These are phyloP conservation scores for Cyanoramphus novaezelandiae DNA, from an alignment of 2,113 vertebrate species.

Conservation along the genomic window DNA sequence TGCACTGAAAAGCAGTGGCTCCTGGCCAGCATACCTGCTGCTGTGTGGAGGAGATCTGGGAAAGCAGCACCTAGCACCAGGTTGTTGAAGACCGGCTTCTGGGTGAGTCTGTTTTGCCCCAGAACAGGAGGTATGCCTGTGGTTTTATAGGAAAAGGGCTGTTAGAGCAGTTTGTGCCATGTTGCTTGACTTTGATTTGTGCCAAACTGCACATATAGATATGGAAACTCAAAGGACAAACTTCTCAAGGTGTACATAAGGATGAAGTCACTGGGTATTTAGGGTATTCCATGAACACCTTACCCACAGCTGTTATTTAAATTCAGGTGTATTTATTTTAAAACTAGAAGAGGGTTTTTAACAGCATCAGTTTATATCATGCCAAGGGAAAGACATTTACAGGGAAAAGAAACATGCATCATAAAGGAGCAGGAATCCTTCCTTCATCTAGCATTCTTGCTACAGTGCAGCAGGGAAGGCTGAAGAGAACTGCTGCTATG, in stretches of 20 bases:
- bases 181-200: not conserved
- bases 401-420: not conserved
- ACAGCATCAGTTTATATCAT: not conserved
- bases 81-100: not conserved
- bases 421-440: not conserved
- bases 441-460: not conserved
- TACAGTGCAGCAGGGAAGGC: not conserved
- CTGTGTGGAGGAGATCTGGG: not conserved
- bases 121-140: not conserved
- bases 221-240: not conserved
- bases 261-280: not conserved
- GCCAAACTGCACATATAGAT: not conserved
- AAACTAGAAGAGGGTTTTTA: not conserved
- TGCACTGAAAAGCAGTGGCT: not conserved
- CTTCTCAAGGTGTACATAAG: not conserved
- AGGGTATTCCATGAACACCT: not conserved
- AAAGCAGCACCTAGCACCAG: not conserved
- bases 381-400: not conserved
- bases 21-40: not conserved
- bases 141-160: not conserved
- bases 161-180: not conserved
- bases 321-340: not conserved
- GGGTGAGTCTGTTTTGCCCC: not conserved
- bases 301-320: not conserved
- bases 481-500: not conserved